Conservation (phyloP, 2,797 vertebrate genomes). For the Melanotaenia nigrans region DNA sequence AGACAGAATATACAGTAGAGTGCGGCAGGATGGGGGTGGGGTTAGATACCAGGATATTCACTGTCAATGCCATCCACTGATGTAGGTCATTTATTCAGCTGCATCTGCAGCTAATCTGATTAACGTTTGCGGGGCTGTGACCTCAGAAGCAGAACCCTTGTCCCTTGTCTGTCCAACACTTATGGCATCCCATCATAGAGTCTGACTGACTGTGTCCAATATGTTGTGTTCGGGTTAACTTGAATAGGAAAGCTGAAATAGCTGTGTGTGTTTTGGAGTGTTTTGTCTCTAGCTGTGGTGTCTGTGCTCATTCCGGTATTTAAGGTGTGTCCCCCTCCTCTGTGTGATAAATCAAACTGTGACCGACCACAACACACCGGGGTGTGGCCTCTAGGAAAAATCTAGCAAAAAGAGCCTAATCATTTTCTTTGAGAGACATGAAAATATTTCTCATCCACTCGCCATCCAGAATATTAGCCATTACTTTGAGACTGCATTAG, state of each 20-base stretch:
- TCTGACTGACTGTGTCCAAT: constrained; percentile 18
- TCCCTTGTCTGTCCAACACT: constrained; percentile 32
- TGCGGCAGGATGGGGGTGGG: constrained; percentile 68
- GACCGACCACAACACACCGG: constrained; percentile 59
- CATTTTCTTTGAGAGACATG: constrained; percentile 53
- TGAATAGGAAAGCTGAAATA: constrained; percentile 11
- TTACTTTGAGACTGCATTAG: constrained; percentile 21
- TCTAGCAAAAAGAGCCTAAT: constrained; percentile 52
- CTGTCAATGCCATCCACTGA: constrained; percentile 81
- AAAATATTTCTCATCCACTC: constrained; percentile 42
- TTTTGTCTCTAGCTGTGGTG: constrained; percentile 45
- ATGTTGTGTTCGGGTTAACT: constrained; percentile 18
- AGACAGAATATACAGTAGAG: constrained; percentile 67
- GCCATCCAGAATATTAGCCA: constrained; percentile 27
- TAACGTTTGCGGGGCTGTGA: constrained; percentile 69
- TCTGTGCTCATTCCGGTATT: constrained; percentile 51
- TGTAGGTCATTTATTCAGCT: constrained; percentile 84
- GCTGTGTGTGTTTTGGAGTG: constrained; percentile 36
- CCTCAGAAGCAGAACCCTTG: constrained; percentile 56
- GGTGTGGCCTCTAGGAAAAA: constrained; percentile 59
- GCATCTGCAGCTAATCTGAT: constrained; percentile 80
- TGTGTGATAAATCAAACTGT: constrained; percentile 70
- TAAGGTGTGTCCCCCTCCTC: constrained; percentile 66
- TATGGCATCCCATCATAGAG: constrained; percentile 24
- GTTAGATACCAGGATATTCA: constrained; percentile 68